These are phyloP conservation scores for Platygyra sinensis DNA, from an alignment of 64 coral and sea anemone genomes.

Conservation along the genomic window DNA sequence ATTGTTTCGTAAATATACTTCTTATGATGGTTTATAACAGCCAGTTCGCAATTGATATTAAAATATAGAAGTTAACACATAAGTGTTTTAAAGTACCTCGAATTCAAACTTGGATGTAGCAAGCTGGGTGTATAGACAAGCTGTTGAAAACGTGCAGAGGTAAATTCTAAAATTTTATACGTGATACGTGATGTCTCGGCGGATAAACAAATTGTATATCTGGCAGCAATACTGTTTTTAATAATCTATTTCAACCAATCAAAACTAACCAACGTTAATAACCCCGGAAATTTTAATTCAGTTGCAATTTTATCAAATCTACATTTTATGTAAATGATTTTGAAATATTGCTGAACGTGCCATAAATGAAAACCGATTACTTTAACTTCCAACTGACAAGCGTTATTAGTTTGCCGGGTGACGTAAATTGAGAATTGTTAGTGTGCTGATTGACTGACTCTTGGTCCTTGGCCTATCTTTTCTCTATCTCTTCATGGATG, in stretches of 20 bases:
- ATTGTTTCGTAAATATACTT: too few relatives aligned
- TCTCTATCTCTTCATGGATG: too few relatives aligned
- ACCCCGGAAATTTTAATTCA: background rate
- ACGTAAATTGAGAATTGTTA: background rate
- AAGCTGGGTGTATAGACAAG: too few relatives aligned
- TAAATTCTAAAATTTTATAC: too few relatives aligned
- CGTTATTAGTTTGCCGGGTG: background rate
- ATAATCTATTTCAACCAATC: background rate
- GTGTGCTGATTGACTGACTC: background rate
- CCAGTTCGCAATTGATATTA: too few relatives aligned
- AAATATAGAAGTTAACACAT: too few relatives aligned
- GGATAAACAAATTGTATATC: background rate
- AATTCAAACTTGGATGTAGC: too few relatives aligned
- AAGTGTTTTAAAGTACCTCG: too few relatives aligned
- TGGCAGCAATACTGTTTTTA: background rate
- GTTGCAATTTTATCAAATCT: background rate
- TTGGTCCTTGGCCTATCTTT: too few relatives aligned
- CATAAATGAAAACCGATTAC: background rate
- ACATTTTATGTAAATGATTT: background rate
- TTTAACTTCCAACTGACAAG: background rate
- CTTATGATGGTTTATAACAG: too few relatives aligned
- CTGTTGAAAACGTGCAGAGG: too few relatives aligned
- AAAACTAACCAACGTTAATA: background rate
- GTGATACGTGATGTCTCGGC: too few relatives aligned
- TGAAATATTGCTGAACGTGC: constrained; percentile 3